Evolutionary conservation across 1,140 invertebrate genomes (phyloP), one percentile per base, ranked within the genome.

Genomic region (Drosophila sechellia): DNA sequence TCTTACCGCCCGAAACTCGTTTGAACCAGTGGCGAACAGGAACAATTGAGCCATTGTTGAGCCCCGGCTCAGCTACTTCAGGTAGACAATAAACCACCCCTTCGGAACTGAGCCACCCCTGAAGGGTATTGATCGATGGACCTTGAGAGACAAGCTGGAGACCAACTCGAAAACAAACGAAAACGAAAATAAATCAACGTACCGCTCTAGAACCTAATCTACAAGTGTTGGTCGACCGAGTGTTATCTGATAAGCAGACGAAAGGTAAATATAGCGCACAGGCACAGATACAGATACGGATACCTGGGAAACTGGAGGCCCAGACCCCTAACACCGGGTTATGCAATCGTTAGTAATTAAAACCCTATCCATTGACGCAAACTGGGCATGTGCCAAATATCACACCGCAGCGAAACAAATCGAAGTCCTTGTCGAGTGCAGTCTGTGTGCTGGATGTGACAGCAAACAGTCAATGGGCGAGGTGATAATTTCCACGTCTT

Each of bases 171-270:
- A 65, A 65, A 66, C 59, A 27, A 68, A 68, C 25, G 64, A 76
- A 76, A 76, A 52, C 25, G 63, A 72, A 72, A 63, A 69, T 55
- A 77, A 76, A 77, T 65, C 59, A 50, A 43, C 45, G 57, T 34
- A 42, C 46, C 60, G 20, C 13, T 40, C 46, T 39, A 54, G 5
- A 35, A 37, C 17, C 49, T 84, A 80, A 84, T 84, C 81, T 68
- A 59, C 72, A 80, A 72, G 72, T 77, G 72, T 79, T 60, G 59
- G 61, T 13, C 37, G 31, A 31, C 50, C 40, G 34, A 34, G 34
- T 45, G 34, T 76, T 77, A 77, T 77, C 61, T 68, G 81, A 86
- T 86, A 87, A 87, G 64, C 63, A 77, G 55, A 59, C 61, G 25
- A 52, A 58, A 68, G 40, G 72, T 65, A 58, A 66, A 76, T 48